These are phyloP conservation scores for Monochamus saltuarius DNA, from an alignment of 1,140 invertebrate species.

Conservation along the genomic window DNA sequence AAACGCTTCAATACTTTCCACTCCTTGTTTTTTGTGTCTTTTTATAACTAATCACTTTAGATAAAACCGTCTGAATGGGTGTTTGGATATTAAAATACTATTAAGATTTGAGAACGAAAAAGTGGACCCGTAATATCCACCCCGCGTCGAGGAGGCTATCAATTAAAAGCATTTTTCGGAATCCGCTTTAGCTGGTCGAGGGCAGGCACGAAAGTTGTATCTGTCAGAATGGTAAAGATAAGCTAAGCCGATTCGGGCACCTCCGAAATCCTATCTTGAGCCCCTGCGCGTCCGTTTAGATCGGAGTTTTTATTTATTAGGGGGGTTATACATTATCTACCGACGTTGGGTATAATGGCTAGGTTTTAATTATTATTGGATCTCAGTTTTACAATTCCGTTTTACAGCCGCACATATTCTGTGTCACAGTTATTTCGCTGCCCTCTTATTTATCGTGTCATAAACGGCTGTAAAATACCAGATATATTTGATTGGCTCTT, in stretches of 20 bases:
- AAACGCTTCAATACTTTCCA: too few relatives aligned
- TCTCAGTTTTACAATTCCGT: conserved; percentile 36
- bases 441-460: conserved; percentile 44
- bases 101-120: too few relatives aligned
- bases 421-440: conserved; percentile 30
- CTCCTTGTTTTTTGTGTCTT: too few relatives aligned
- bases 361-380: conserved; percentile 44
- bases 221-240: neutral
- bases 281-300: neutral
- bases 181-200: too few relatives aligned
- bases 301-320: too few relatives aligned
- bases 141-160: too few relatives aligned
- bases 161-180: too few relatives aligned
- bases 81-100: too few relatives aligned
- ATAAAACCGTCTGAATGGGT: too few relatives aligned
- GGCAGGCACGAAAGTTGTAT: too few relatives aligned
- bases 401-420: conserved; percentile 34
- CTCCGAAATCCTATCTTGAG: neutral
- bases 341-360: conserved; percentile 43
- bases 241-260: conserved; percentile 16
- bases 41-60: too few relatives aligned
- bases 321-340: conserved; percentile 3
- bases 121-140: too few relatives aligned
- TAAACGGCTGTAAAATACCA: conserved; percentile 40
- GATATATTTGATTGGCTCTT: conserved; percentile 36